Base-by-base conservation (phyloP, 2,113 vertebrate species). In the Corvus hawaiiensis region DNA sequence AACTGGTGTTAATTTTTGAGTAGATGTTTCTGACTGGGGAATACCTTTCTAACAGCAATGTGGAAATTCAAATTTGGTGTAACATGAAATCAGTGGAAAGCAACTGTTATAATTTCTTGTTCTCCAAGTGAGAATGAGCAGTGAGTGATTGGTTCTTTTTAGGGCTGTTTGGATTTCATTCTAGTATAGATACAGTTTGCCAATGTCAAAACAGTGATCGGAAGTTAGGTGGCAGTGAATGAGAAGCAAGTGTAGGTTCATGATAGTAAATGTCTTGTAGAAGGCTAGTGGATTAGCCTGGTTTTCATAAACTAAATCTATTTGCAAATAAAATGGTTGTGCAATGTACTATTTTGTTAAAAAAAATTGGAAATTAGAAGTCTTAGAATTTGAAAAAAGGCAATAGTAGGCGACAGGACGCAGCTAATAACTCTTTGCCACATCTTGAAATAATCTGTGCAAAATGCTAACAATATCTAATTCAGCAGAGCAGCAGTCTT, bases 131-230 rank as follows among this genome's bases (percentile, higher is more conserved):
- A 92, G 71, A 78, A 76, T 15, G 14, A 94, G 44, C 10, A 14
- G n/a, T 75, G 72, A 23, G 35, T 77, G 72, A 79, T 72, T 95
- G 81, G 62, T 85, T 41, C 20, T 86, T 56, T 28, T 84, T 76
- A 79, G 71, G n/a, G 46, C 51, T 86, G 55, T 94, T 94, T 85
- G 81, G 14, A 75, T 93, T 91, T 96, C 84, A 64, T 94, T 82
- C 58, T 54, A 15, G 72, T 37, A 23, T 14, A 91, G 59, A 59
- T 44, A 30, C 7, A 87, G 43, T 16, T 88, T 96, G 74, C 32
- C 37, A 61, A 26, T 96, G 62, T 32, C 20, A 94, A 89, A 96
- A 48, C 44, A 67, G 52, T 46, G 74, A 73, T 63, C 69, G 66
- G 68, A 87, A 95, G 66, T 35, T 71, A 79, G 93, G 49, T 76